Evolutionary conservation across 2,113 vertebrate species (phyloP).

Genomic region (Etia nguti): DNA sequence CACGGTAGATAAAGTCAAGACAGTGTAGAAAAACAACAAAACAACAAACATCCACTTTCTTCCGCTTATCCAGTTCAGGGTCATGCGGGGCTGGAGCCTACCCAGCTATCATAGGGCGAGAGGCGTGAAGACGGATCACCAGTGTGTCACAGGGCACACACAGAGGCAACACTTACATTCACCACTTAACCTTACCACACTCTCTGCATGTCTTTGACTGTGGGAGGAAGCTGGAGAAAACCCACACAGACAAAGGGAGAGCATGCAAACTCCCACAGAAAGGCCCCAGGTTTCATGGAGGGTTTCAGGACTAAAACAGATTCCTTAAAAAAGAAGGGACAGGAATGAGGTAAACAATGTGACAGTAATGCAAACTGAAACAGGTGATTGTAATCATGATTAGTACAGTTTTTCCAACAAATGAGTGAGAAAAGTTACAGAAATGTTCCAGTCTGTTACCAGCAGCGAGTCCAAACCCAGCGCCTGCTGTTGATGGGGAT

Average conservation of each 20-base stretch:
- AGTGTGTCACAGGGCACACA: background rate
- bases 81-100: background rate
- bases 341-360: fast-evolving
- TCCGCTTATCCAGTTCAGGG: background rate
- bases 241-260: background rate
- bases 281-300: fast-evolving
- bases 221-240: background rate
- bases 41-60: background rate
- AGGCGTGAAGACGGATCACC: background rate
- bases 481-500: background rate
- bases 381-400: background rate
- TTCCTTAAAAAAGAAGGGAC: background rate
- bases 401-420: background rate
- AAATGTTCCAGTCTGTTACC: background rate
- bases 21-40: background rate
- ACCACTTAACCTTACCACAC: background rate
- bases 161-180: background rate
- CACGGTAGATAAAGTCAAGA: background rate
- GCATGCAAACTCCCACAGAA: background rate
- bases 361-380: background rate
- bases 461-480: background rate
- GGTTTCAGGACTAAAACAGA: background rate
- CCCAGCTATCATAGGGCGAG: background rate
- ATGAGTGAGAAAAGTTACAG: background rate
- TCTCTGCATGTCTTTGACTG: background rate